A percentile compares a stretch with the other conserved stretches of the same genome.
These are phyloP conservation scores for Hemaris fuciformis DNA, from an alignment of 2,888 invertebrate species.

Conservation along the genomic window DNA sequence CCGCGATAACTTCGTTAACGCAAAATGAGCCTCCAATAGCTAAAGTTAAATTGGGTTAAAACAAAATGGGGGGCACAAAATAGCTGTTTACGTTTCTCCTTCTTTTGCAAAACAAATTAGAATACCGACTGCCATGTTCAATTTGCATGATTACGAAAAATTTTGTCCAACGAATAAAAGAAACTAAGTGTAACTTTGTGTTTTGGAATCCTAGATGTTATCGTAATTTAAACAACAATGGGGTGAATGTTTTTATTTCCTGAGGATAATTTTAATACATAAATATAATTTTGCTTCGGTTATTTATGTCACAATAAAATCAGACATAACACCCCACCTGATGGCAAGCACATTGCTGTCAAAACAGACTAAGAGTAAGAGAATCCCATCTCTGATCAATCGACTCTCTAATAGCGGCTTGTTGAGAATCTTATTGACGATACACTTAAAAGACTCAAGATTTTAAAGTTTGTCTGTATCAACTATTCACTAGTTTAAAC, in stretches of 20 bases:
- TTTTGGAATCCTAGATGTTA: neutral
- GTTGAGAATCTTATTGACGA: too few relatives aligned
- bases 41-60: slow-evolving; percentile 75
- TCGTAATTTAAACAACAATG: neutral
- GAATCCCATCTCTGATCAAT: too few relatives aligned
- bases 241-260: neutral
- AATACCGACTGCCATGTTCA: slow-evolving; percentile 33
- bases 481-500: too few relatives aligned
- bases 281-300: neutral
- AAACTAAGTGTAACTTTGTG: neutral
- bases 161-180: neutral
- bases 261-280: neutral
- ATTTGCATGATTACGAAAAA: slow-evolving; percentile 27
- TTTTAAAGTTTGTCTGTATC: too few relatives aligned
- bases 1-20: slow-evolving; percentile 64
- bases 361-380: too few relatives aligned
- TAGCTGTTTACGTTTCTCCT: slow-evolving; percentile 46
- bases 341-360: too few relatives aligned
- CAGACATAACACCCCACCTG: too few relatives aligned
- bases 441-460: too few relatives aligned
- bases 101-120: slow-evolving; percentile 38
- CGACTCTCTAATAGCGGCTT: too few relatives aligned
- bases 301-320: too few relatives aligned
- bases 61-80: slow-evolving; percentile 59
- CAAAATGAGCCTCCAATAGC: slow-evolving; percentile 69